These are phyloP conservation scores for Cephalotes varians DNA, from an alignment of 2,888 invertebrate genomes.

Conservation along the genomic window DNA sequence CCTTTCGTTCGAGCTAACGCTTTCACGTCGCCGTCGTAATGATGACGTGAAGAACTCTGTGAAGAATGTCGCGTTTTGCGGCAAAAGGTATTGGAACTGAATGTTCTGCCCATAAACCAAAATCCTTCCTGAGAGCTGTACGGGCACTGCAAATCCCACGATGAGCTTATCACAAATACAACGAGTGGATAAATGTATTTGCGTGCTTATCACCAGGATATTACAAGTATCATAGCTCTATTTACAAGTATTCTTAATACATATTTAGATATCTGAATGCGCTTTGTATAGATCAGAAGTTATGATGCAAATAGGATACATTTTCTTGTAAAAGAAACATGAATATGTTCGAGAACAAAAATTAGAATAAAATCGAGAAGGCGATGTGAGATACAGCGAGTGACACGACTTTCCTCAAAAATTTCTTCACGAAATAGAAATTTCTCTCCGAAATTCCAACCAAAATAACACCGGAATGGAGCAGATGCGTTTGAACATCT, in stretches of 20 bases:
- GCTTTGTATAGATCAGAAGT: neutral
- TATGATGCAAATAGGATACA: neutral
- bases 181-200: conserved; percentile 22
- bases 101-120: conserved; percentile 88
- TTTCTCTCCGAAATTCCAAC: neutral
- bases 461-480: neutral
- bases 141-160: conserved; percentile 88
- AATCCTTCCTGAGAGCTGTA: conserved; percentile 87
- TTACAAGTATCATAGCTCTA: neutral
- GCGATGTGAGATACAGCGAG: neutral
- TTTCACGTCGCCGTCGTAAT: conserved; percentile 72
- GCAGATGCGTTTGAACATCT: neutral
- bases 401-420: neutral
- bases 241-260: neutral
- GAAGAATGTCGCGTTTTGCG: conserved; percentile 86
- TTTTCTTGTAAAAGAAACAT: neutral
- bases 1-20: conserved; percentile 71
- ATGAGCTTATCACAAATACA: conserved; percentile 86
- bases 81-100: conserved; percentile 89
- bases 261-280: neutral
- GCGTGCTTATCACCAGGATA: neutral
- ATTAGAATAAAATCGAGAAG: neutral
- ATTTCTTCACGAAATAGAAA: neutral
- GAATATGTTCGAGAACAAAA: neutral
- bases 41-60: conserved; percentile 86